A percentile compares a stretch with the other conserved stretches of the same genome.
phyloP scores from a whole-genome alignment of 2,113 vertebrate species.

The Hypanus sabinus region DNA sequence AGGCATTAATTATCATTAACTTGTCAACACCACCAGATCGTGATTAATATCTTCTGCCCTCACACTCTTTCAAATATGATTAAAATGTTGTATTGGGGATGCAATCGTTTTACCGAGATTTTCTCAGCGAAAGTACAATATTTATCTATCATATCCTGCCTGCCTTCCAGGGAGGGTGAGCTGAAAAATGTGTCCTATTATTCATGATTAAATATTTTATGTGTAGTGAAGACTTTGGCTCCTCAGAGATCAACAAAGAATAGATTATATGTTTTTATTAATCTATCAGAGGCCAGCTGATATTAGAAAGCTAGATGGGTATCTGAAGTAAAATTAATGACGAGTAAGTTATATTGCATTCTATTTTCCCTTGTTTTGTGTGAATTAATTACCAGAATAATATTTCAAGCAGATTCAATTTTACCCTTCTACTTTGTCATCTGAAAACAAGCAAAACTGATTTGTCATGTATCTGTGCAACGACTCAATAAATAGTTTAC shows the following conservation, averaged over 20 bases:
- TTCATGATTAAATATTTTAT: background rate
- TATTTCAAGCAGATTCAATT: conserved; percentile 25
- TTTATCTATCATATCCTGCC: background rate
- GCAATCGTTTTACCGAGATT: background rate
- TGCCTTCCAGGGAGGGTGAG: background rate
- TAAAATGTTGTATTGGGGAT: background rate
- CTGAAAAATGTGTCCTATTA: background rate
- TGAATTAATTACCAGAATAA: conserved; percentile 7
- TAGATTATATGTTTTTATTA: background rate
- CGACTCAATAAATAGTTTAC: background rate
- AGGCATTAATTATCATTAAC: too few relatives aligned
- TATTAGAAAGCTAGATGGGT: background rate
- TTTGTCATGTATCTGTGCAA: conserved; percentile 7
- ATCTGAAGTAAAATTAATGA: background rate
- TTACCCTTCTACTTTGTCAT: background rate
- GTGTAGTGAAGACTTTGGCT: background rate
- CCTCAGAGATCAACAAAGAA: background rate
- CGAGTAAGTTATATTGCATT: background rate
- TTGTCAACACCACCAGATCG: background rate
- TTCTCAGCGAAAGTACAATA: background rate
- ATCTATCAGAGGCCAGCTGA: background rate
- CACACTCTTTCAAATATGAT: background rate
- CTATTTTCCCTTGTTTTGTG: background rate
- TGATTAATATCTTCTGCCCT: background rate
- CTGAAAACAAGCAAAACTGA: conserved; percentile 16